phyloP scores from a whole-genome alignment of 2,113 vertebrate genomes.

The Poecilia latipinna region DNA sequence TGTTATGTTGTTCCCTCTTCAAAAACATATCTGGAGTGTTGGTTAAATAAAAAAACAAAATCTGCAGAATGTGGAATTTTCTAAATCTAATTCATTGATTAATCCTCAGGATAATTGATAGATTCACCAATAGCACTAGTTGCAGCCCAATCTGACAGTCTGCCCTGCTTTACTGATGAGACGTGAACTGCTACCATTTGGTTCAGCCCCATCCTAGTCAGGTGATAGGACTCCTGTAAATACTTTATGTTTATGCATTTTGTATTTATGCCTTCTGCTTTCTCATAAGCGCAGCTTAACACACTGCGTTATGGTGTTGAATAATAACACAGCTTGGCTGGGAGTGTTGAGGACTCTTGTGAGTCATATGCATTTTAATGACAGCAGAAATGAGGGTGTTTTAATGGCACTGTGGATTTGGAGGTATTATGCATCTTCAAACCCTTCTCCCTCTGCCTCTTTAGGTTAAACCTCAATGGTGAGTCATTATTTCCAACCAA shows the following conservation, averaged over 20 bases:
- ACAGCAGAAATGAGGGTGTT: conserved; percentile 28
- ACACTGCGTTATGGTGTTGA: conserved; percentile 27
- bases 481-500: conserved; percentile 56
- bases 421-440: conserved; percentile 33
- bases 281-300: conserved; percentile 28
- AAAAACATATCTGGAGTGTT: no score
- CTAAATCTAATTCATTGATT: no score
- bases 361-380: conserved; percentile 38
- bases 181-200: conserved; percentile 2
- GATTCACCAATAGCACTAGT: no score
- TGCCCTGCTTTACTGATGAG: background rate
- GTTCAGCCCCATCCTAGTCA: conserved; percentile 16
- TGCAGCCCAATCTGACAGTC: no score
- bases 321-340: conserved; percentile 15
- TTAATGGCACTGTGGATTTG: conserved; percentile 37
- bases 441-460: conserved; percentile 19
- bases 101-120: no score
- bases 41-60: no score
- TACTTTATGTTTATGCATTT: conserved; percentile 34
- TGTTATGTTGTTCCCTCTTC: no score
- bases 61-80: no score
- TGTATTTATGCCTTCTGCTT: conserved; percentile 24
- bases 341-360: conserved; percentile 24
- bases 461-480: conserved; percentile 32
- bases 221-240: conserved; percentile 23